Conservation (phyloP, 2,113 vertebrate species). For the Pungitius pungitius region DNA sequence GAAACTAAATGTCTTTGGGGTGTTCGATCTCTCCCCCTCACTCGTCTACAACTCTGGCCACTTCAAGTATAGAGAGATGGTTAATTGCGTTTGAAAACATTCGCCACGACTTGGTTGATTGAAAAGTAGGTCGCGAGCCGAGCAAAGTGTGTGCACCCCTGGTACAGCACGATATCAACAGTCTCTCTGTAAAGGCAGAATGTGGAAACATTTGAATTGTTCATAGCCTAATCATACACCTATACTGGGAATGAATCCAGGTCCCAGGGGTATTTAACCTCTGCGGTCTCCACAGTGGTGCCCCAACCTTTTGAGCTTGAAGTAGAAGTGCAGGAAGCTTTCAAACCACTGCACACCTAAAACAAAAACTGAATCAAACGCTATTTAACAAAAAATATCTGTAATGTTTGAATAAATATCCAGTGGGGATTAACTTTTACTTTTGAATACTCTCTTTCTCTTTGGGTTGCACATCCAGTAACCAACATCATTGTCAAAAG, state of each 20-base stretch:
- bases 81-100: background rate
- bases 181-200: background rate
- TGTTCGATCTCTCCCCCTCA: background rate
- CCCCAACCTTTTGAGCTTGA: constrained; percentile 12
- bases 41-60: background rate
- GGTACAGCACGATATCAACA: background rate
- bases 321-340: constrained; percentile 20
- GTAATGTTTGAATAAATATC: constrained; percentile 17
- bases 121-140: too few relatives aligned
- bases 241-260: background rate
- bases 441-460: background rate
- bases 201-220: background rate
- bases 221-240: background rate
- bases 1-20: background rate
- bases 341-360: constrained; percentile 6
- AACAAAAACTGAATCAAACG: constrained; percentile 24
- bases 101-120: background rate
- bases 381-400: constrained; percentile 18
- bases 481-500: background rate
- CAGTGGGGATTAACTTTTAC: constrained; percentile 12
- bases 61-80: background rate
- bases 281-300: constrained; percentile 17
- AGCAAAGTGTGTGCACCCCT: too few relatives aligned
- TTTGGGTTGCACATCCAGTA: background rate
- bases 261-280: constrained; percentile 27